These are phyloP conservation scores for Ctena decussata DNA, from an alignment of 2,888 invertebrate species.

Conservation along the genomic window DNA sequence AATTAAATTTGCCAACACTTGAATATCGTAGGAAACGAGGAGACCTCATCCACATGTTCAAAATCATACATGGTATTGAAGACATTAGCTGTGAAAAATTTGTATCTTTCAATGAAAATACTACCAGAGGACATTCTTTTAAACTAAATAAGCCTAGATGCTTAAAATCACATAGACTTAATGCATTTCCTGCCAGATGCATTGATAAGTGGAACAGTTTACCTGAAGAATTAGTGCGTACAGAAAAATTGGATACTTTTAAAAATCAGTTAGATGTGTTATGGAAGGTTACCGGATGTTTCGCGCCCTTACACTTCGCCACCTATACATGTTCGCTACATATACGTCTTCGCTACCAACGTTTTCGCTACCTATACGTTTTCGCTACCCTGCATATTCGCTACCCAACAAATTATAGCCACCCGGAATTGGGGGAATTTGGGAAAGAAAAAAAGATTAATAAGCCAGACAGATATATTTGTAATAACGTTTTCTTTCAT, in stretches of 20 bases:
- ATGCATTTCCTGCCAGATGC: neutral
- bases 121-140: neutral
- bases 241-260: neutral
- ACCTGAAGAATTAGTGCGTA: neutral
- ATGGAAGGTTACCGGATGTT: too few species aligned
- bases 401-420: too few species aligned
- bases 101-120: neutral
- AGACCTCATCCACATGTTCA: constrained; percentile 10
- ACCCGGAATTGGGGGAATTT: too few species aligned
- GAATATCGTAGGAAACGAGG: constrained; percentile 24
- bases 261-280: constrained; percentile 8
- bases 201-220: neutral
- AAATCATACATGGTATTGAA: constrained; percentile 5
- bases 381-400: too few species aligned
- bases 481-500: too few species aligned
- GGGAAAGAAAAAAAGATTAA: too few species aligned
- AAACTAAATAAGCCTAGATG: neutral
- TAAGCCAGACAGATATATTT: too few species aligned
- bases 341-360: too few species aligned
- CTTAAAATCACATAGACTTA: neutral
- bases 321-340: too few species aligned
- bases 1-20: constrained; percentile 24
- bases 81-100: neutral
- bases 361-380: too few species aligned
- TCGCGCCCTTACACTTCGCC: too few species aligned